phyloP scores from a whole-genome alignment of 1,140 invertebrate species.

The Batillaria attramentaria region DNA sequence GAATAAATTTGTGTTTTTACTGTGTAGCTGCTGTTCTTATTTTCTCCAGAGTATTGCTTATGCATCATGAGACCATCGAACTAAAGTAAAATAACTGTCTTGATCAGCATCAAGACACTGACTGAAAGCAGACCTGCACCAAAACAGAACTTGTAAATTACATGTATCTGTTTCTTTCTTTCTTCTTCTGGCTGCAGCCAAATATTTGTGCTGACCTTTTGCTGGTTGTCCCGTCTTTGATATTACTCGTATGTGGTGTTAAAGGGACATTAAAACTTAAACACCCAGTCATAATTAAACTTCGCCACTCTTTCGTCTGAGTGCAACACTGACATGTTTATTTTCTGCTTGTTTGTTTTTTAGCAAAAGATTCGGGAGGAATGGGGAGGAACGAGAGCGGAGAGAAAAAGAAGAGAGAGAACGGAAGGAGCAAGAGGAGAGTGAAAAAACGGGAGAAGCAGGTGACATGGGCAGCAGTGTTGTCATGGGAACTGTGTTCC shows the following conservation, averaged over 20 bases:
- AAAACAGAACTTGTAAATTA: no score
- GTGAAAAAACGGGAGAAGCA: constrained; percentile 57
- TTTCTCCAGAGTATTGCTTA: neutral
- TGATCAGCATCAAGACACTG: no score
- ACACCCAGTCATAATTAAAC: neutral
- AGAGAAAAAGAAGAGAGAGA: constrained; percentile 64
- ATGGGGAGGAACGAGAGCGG: constrained; percentile 65
- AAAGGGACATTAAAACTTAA: no score
- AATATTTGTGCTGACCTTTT: no score
- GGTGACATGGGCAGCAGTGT: constrained; percentile 55
- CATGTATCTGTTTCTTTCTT: neutral
- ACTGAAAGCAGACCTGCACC: no score
- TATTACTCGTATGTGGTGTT: neutral
- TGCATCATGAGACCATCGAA: no score
- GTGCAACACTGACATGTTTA: neutral
- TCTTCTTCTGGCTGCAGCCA: no score
- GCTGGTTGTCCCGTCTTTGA: no score
- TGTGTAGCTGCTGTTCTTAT: no score
- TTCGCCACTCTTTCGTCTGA: neutral
- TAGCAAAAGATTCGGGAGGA: constrained; percentile 65
- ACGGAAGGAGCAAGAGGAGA: constrained; percentile 55
- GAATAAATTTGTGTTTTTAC: neutral
- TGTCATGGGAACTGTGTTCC: constrained; percentile 8
- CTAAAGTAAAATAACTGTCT: no score
- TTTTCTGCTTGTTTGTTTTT: constrained; percentile 28